These are phyloP conservation scores for Chlorospingus semifuscus DNA, from an alignment of 2,797 vertebrate species.

Conservation along the genomic window DNA sequence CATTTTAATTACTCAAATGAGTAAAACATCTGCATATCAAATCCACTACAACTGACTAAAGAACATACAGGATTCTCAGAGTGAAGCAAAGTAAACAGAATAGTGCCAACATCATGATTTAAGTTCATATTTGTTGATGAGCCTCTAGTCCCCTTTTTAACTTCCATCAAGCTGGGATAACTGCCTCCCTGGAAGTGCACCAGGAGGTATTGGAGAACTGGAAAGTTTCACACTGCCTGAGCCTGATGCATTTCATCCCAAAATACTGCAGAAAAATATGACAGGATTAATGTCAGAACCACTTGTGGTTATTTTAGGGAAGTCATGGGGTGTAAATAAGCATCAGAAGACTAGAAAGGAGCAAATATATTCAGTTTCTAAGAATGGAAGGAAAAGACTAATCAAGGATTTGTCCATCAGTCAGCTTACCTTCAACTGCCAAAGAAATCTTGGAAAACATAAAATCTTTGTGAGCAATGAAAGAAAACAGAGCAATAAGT, in stretches of 20 bases:
- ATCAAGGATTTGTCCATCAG: background rate
- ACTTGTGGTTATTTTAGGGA: background rate
- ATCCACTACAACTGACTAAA: background rate
- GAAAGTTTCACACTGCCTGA: background rate
- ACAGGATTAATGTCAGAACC: background rate
- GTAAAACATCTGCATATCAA: background rate
- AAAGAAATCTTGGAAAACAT: background rate
- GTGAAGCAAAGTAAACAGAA: background rate
- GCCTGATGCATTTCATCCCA: background rate
- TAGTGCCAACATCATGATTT: fast-evolving
- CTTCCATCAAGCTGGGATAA: background rate
- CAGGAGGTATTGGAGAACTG: background rate
- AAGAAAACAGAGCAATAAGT: background rate
- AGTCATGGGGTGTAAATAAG: background rate
- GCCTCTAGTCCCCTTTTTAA: background rate
- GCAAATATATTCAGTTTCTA: background rate
- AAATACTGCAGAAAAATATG: background rate
- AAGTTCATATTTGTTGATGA: background rate
- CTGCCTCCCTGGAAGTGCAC: background rate
- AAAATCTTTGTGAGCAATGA: background rate
- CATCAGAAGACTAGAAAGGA: background rate
- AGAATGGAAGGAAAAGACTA: background rate
- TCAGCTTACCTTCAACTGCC: background rate
- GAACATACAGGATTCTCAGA: background rate
- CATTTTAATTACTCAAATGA: background rate